These are phyloP conservation scores for Grammomys surdaster DNA, from an alignment of 2,113 vertebrate species.

Conservation along the genomic window DNA sequence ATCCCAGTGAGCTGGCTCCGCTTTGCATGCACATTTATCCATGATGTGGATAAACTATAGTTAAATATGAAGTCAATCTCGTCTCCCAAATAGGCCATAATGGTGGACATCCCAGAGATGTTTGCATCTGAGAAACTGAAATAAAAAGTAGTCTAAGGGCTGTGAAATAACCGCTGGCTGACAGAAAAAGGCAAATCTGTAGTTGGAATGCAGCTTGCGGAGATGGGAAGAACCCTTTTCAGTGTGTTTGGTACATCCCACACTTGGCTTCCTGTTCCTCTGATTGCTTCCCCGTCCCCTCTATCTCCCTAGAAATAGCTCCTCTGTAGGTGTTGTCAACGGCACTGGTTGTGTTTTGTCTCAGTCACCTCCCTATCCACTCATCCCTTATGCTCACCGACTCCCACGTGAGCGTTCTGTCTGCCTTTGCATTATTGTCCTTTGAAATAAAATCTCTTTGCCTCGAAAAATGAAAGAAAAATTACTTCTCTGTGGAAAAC, in stretches of 20 bases:
- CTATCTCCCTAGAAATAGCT: slow-evolving; percentile 78
- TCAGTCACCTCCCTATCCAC: slow-evolving; percentile 72
- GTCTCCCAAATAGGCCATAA: slow-evolving; percentile 48
- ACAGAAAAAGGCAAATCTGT: slow-evolving; percentile 65
- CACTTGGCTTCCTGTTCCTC: slow-evolving; percentile 79
- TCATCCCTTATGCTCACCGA: slow-evolving; percentile 78
- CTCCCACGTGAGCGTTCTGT: slow-evolving; percentile 64
- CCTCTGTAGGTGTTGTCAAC: slow-evolving; percentile 74
- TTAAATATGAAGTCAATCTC: not conserved
- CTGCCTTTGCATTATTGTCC: slow-evolving; percentile 47
- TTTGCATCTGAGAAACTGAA: slow-evolving; percentile 69
- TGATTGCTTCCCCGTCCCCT: slow-evolving; percentile 67
- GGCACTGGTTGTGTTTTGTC: slow-evolving; percentile 67
- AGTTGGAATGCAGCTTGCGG: slow-evolving; percentile 54
- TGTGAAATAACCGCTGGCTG: slow-evolving; percentile 41
- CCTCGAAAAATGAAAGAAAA: slow-evolving; percentile 38
- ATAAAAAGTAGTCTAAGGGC: slow-evolving; percentile 44
- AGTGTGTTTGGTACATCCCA: slow-evolving; percentile 66
- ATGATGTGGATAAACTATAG: not conserved
- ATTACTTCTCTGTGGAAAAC: not conserved
- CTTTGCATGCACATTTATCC: not conserved
- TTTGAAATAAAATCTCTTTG: slow-evolving; percentile 42
- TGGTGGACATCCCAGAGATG: slow-evolving; percentile 35
- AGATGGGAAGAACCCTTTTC: slow-evolving; percentile 69
- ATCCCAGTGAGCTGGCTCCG: not conserved